phyloP scores from a whole-genome alignment of 2,888 invertebrate genomes.

The Drosophila planitibia region DNA sequence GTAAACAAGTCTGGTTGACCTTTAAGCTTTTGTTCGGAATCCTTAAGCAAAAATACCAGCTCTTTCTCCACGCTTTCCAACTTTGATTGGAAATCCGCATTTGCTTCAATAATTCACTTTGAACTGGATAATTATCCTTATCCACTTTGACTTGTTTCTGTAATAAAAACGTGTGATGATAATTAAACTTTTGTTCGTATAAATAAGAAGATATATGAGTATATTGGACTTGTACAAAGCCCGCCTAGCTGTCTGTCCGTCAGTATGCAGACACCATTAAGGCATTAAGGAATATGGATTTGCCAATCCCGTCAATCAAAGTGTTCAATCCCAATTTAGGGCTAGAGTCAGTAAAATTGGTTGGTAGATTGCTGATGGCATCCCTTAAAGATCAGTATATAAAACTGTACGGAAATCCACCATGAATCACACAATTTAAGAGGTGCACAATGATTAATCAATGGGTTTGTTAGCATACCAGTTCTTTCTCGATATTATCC shows the following conservation, averaged over 20 bases:
- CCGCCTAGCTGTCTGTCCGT: too few relatives aligned
- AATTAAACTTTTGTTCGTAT: not conserved
- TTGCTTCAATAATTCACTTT: not conserved
- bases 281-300: not conserved
- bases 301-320: not conserved
- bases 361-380: not conserved
- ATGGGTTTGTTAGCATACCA: not conserved
- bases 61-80: not conserved
- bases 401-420: too few relatives aligned
- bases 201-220: too few relatives aligned
- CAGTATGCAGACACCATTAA: too few relatives aligned
- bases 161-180: not conserved
- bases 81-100: not conserved
- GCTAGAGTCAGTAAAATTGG: not conserved
- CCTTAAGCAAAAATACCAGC: not conserved
- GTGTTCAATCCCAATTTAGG: not conserved
- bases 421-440: too few relatives aligned
- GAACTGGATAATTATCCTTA: not conserved
- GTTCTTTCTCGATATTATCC: not conserved
- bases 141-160: not conserved
- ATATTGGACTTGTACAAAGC: too few relatives aligned
- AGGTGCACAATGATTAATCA: too few relatives aligned
- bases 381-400: too few relatives aligned
- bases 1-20: not conserved
- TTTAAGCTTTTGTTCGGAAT: not conserved